Evolutionary conservation across 2,888 invertebrate genomes (phyloP).

Genomic region (Rotaria sp.): DNA sequence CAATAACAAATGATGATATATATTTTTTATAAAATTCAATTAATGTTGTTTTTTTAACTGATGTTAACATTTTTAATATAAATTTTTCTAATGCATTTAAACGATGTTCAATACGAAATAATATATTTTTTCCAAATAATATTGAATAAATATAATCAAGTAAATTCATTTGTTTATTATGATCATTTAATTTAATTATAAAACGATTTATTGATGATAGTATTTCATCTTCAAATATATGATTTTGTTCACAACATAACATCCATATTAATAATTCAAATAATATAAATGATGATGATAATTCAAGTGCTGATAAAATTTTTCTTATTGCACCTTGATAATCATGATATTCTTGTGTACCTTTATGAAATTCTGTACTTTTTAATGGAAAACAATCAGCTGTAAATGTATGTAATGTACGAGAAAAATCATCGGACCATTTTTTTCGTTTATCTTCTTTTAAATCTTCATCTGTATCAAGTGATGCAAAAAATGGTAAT

Average conservation of each 20-base stretch:
- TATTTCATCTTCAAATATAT: conserved; percentile 47
- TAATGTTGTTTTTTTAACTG: background rate
- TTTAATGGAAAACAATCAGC: conserved; percentile 55
- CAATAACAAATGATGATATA: background rate
- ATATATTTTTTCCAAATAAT: background rate
- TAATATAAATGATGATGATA: conserved; percentile 42
- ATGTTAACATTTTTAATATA: background rate
- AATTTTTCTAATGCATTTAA: background rate
- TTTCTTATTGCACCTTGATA: conserved; percentile 52
- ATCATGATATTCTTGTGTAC: conserved; percentile 52
- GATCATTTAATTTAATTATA: background rate
- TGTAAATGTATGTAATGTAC: conserved; percentile 46
- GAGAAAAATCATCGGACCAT: background rate
- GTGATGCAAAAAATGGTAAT: conserved; percentile 50
- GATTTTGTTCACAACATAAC: conserved; percentile 49
- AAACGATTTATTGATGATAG: conserved; percentile 40
- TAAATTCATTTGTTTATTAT: background rate
- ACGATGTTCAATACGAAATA: background rate
- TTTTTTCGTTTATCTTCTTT: background rate
- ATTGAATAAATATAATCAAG: background rate
- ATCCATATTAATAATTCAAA: conserved; percentile 51
- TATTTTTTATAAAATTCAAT: background rate
- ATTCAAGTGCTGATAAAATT: conserved; percentile 26
- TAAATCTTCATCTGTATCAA: conserved; percentile 31
- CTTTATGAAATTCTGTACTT: conserved; percentile 53